These are phyloP conservation scores for Cephus runcator DNA, from an alignment of 2,888 invertebrate species.

Conservation along the genomic window DNA sequence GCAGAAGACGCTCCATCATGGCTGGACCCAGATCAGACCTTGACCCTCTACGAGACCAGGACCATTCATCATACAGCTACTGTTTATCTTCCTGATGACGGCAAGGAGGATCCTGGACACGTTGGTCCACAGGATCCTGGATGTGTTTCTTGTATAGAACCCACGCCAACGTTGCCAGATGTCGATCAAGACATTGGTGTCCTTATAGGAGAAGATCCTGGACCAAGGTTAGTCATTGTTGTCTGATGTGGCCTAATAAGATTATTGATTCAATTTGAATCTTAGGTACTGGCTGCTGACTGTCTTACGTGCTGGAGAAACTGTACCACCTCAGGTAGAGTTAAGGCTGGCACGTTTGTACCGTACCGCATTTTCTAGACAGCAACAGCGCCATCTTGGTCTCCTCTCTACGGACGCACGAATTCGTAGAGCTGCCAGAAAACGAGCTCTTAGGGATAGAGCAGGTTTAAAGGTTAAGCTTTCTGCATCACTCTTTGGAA, in stretches of 20 bases:
- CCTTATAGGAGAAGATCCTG: constrained; percentile 58
- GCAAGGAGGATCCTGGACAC: constrained; percentile 11
- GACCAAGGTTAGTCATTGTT: constrained; percentile 47
- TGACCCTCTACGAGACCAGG: constrained; percentile 57
- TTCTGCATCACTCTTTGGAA: neutral
- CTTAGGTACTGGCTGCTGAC: constrained; percentile 83
- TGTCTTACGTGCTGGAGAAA: constrained; percentile 72
- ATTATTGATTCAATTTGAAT: neutral
- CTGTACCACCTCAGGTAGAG: constrained; percentile 73
- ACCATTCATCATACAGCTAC: constrained; percentile 59
- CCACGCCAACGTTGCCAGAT: constrained; percentile 51
- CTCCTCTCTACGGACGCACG: constrained; percentile 69
- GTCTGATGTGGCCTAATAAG: neutral
- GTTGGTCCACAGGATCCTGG: constrained; percentile 35
- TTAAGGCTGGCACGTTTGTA: constrained; percentile 81
- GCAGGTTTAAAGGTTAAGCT: neutral
- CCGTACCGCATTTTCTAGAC: constrained; percentile 83
- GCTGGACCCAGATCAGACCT: constrained; percentile 67
- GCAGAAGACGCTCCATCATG: constrained; percentile 82
- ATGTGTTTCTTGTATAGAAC: constrained; percentile 56
- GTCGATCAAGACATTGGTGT: constrained; percentile 57
- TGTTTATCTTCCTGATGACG: constrained; percentile 48
- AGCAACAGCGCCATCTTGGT: constrained; percentile 84
- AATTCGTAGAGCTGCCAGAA: constrained; percentile 40
- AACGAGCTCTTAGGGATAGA: constrained; percentile 23